A percentile compares a stretch with the other conserved stretches of the same genome.
phyloP scores from a whole-genome alignment of 2,113 vertebrate species.

The Mellivora capensis region DNA sequence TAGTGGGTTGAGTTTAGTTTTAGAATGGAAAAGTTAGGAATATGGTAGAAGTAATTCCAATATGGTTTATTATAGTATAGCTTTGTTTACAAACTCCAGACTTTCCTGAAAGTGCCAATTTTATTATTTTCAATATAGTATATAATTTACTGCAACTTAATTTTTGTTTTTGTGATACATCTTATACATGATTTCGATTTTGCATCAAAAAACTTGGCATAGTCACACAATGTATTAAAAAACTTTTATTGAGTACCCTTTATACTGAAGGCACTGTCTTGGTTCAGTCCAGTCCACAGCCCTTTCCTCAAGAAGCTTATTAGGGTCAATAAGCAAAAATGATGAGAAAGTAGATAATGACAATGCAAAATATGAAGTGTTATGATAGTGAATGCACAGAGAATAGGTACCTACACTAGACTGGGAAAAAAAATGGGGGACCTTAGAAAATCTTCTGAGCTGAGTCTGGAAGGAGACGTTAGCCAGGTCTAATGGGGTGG shows the following conservation, averaged over 20 bases:
- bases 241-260: neutral
- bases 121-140: neutral
- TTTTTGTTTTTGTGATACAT: neutral
- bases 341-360: neutral
- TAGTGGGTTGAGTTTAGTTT: neutral
- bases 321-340: neutral
- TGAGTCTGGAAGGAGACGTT: neutral
- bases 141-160: neutral
- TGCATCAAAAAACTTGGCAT: neutral
- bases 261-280: neutral
- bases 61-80: neutral
- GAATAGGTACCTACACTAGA: neutral
- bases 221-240: neutral
- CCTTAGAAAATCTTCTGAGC: neutral
- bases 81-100: neutral
- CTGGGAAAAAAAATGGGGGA: rapidly evolving
- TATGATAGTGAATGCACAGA: neutral
- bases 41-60: neutral
- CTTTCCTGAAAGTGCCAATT: neutral
- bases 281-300: neutral
- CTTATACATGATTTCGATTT: neutral
- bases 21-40: neutral
- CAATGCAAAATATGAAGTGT: neutral
- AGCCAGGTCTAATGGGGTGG: neutral
- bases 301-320: neutral